phyloP scores from a whole-genome alignment of 2,888 invertebrate genomes.

The Limenitis camilla region DNA sequence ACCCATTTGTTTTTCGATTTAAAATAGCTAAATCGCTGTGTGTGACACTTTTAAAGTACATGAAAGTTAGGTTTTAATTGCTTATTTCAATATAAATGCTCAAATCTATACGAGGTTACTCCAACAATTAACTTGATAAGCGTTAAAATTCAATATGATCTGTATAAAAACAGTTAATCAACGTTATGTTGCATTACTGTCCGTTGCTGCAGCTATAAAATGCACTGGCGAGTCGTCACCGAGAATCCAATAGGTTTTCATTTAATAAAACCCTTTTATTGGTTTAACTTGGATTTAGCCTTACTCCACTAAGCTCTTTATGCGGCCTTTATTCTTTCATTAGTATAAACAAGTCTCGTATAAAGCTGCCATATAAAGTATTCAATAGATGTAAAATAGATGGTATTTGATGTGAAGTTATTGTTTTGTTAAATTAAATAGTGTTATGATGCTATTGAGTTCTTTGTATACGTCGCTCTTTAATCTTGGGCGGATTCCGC shows the following conservation, averaged over 20 bases:
- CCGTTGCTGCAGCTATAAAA: slow-evolving; percentile 40
- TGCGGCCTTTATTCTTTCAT: slow-evolving; percentile 24
- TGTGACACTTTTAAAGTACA: neutral
- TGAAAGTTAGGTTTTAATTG: no score
- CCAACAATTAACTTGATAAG: no score
- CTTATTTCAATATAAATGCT: no score
- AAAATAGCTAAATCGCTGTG: neutral
- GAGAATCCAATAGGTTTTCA: slow-evolving; percentile 69
- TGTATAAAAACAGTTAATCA: neutral
- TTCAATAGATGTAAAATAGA: neutral
- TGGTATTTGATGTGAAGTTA: slow-evolving; percentile 1
- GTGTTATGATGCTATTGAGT: no score
- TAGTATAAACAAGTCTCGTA: slow-evolving; percentile 18
- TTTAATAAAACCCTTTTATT: slow-evolving; percentile 71
- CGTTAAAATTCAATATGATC: neutral
- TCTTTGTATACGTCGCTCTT: slow-evolving; percentile 22
- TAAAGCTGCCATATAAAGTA: slow-evolving; percentile 15
- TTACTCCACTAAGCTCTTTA: slow-evolving; percentile 30
- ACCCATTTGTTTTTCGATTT: neutral
- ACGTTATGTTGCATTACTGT: slow-evolving; percentile 32
- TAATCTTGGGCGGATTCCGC: slow-evolving; percentile 20
- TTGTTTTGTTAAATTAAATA: no score
- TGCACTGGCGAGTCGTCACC: slow-evolving; percentile 45
- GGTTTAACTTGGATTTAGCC: slow-evolving; percentile 66
- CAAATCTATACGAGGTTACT: no score